Evolutionary conservation across 2,888 invertebrate species (phyloP).

Genomic region (Branchinecta sandiegonensis): DNA sequence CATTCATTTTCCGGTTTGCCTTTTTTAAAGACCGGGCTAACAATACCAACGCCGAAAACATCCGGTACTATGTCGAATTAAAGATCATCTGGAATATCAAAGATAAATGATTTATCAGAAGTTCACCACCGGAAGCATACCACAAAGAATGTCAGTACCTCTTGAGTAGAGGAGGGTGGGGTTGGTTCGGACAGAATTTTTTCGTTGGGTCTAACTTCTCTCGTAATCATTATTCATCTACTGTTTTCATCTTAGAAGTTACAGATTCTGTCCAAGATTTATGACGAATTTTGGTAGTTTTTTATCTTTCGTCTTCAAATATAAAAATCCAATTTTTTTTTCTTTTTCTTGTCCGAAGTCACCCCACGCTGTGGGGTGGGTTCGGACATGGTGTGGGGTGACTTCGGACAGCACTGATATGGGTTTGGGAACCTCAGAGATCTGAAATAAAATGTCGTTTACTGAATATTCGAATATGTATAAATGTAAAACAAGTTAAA

Average conservation of each 20-base stretch:
- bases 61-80: too few relatives aligned
- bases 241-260: background rate
- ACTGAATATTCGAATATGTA: background rate
- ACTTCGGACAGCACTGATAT: background rate
- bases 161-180: constrained; percentile 5
- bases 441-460: too few relatives aligned
- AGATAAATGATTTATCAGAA: too few relatives aligned
- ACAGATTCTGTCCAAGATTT: background rate
- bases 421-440: too few relatives aligned
- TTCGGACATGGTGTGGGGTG: background rate
- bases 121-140: too few relatives aligned
- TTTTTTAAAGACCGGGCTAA: too few relatives aligned
- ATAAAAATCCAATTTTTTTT: too few relatives aligned
- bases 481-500: background rate
- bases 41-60: too few relatives aligned
- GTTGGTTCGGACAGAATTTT: background rate
- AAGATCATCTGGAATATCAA: too few relatives aligned
- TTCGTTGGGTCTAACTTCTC: background rate
- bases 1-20: too few relatives aligned
- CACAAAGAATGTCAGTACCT: too few relatives aligned
- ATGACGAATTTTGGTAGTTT: background rate
- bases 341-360: background rate
- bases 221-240: background rate
- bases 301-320: background rate
- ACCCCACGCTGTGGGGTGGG: background rate